Percentiles rank a stretch among this genome's conserved stretches.
Evolutionary conservation across 2,113 vertebrate genomes (phyloP).

Genomic region (Menidia beryllina): DNA sequence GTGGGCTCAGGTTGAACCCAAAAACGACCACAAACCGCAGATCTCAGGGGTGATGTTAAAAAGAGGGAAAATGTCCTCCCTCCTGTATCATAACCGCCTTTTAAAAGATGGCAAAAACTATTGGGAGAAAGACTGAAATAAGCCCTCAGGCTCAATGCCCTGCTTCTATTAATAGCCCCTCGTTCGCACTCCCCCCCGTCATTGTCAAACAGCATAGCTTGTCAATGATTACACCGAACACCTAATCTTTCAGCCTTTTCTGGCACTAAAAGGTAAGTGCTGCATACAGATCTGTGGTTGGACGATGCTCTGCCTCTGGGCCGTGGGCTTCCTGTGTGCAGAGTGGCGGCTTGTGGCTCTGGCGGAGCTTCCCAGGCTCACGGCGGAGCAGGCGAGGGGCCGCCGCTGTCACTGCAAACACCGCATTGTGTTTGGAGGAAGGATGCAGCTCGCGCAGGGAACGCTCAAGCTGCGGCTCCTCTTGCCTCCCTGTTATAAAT

Average conservation of each 20-base stretch:
- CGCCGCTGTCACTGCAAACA: background rate
- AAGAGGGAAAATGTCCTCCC: no score
- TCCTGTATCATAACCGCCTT: background rate
- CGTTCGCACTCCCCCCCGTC: slow-evolving; percentile 44
- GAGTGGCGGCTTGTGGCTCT: background rate
- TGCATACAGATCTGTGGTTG: slow-evolving; percentile 39
- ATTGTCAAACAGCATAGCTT: slow-evolving; percentile 57
- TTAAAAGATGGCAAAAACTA: slow-evolving; percentile 6
- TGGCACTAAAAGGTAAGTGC: slow-evolving; percentile 30
- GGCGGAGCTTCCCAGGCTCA: no score
- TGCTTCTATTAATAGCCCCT: slow-evolving; percentile 51
- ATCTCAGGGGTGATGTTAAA: no score
- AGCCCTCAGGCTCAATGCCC: background rate
- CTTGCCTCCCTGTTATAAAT: background rate
- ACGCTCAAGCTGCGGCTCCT: background rate
- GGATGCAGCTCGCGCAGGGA: slow-evolving; percentile 30
- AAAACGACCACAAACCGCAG: no score
- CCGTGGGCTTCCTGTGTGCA: slow-evolving; percentile 19
- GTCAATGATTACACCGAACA: slow-evolving; percentile 47
- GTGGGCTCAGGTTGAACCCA: no score
- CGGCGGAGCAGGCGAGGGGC: background rate
- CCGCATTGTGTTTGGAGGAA: slow-evolving; percentile 3
- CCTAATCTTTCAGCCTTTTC: slow-evolving; percentile 51
- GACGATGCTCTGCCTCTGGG: slow-evolving; percentile 34
- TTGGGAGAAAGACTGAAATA: background rate